These are phyloP conservation scores for Setipinna tenuifilis DNA, from an alignment of 2,797 vertebrate species.

Conservation along the genomic window DNA sequence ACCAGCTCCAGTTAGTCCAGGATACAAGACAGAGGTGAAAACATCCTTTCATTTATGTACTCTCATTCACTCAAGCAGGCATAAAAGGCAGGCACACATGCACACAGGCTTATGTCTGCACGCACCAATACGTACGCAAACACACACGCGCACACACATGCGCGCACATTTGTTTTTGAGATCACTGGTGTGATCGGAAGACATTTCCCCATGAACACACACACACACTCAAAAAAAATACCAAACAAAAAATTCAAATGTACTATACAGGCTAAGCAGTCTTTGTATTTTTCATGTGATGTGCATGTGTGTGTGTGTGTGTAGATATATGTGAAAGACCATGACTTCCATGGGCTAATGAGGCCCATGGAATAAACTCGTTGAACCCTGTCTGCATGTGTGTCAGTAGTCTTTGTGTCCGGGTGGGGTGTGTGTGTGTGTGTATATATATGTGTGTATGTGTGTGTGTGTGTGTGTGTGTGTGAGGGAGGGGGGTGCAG, in stretches of 20 bases:
- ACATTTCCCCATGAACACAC: slow-evolving; percentile 8
- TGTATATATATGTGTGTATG: background rate
- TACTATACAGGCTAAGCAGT: background rate
- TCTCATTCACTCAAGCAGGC: background rate
- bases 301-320: background rate
- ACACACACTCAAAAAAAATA: background rate
- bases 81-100: background rate
- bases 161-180: background rate
- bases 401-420: slow-evolving; percentile 8
- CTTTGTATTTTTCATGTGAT: background rate
- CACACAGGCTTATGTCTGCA: background rate
- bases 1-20: slow-evolving; percentile 25
- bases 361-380: background rate
- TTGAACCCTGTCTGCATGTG: slow-evolving; percentile 21
- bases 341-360: background rate
- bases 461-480: background rate
- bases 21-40: background rate
- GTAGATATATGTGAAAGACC: background rate
- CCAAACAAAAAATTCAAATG: background rate
- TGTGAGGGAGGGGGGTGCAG: background rate
- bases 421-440: background rate
- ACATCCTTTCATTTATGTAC: background rate
- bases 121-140: background rate
- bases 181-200: slow-evolving; percentile 13
- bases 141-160: background rate